Evolutionary conservation across 2,113 vertebrate genomes (phyloP).

Genomic region (Prietella phreatophila): DNA sequence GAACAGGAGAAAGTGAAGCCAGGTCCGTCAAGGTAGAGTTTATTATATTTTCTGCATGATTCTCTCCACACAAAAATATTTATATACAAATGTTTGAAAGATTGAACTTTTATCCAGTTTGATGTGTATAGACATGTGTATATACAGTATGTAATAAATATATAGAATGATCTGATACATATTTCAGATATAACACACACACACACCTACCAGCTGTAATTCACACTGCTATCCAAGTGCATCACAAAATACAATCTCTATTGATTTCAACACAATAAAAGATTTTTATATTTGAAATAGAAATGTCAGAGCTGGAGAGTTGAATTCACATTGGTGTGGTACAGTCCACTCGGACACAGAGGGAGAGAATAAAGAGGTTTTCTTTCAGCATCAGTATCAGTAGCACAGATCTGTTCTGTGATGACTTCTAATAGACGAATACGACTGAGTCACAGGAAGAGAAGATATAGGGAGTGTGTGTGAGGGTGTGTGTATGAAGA

Average conservation of each 20-base stretch:
- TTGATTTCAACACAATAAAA: slow-evolving; percentile 13
- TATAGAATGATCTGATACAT: not conserved
- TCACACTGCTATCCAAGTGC: slow-evolving; percentile 16
- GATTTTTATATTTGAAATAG: slow-evolving; percentile 6
- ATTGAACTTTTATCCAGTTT: not conserved
- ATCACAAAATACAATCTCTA: slow-evolving; percentile 33
- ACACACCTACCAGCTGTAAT: slow-evolving; percentile 10
- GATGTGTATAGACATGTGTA: too few relatives aligned
- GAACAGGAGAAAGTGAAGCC: not conserved
- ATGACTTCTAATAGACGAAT: slow-evolving; percentile 60
- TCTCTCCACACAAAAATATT: not conserved
- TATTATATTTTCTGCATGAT: not conserved
- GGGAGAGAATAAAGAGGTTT: too few relatives aligned
- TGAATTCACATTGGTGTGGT: not conserved
- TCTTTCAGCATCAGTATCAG: not conserved
- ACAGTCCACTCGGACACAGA: not conserved
- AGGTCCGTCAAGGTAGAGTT: not conserved
- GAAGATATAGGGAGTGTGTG: slow-evolving; percentile 17
- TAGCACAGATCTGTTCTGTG: slow-evolving; percentile 37
- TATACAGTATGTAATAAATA: slow-evolving; percentile 9
- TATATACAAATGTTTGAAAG: not conserved
- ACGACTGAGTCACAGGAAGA: slow-evolving; percentile 32
- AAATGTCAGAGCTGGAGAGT: not conserved
- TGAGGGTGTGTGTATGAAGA: not conserved
- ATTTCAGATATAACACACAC: slow-evolving; percentile 1